Conservation (phyloP, 2,113 vertebrate species). For the Narcine bancroftii region DNA sequence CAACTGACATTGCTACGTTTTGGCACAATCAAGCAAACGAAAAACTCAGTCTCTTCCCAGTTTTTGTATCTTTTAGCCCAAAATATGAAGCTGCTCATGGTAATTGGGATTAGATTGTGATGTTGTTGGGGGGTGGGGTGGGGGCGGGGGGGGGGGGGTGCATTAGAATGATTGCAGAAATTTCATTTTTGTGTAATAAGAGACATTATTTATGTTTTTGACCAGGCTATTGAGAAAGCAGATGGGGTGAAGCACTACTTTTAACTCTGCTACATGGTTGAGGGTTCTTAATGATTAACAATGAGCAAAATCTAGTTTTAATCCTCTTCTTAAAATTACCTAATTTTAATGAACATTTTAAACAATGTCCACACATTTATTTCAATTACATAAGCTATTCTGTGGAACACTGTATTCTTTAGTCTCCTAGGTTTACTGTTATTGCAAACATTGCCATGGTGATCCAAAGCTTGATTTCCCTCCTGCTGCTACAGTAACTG, state of each 20-base stretch:
- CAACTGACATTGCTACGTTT: no score
- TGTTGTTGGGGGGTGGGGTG: background rate
- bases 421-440: slow-evolving; percentile 24
- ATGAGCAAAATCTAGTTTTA: background rate
- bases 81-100: background rate
- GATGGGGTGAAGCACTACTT: background rate
- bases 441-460: slow-evolving; percentile 27
- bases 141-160: no score
- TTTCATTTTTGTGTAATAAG: background rate
- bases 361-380: background rate
- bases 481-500: slow-evolving; percentile 2
- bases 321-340: background rate
- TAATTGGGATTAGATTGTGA: background rate
- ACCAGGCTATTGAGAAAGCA: background rate
- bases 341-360: background rate
- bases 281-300: background rate
- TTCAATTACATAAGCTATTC: background rate
- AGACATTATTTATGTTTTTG: background rate
- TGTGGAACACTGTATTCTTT: background rate
- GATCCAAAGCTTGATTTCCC: background rate
- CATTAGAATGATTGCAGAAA: background rate
- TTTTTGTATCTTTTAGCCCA: background rate
- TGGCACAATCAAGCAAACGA: background rate
- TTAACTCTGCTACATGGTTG: background rate
- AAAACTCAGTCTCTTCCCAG: background rate